phyloP scores from a whole-genome alignment of 2,888 invertebrate genomes.

The Chironomus riparius region DNA sequence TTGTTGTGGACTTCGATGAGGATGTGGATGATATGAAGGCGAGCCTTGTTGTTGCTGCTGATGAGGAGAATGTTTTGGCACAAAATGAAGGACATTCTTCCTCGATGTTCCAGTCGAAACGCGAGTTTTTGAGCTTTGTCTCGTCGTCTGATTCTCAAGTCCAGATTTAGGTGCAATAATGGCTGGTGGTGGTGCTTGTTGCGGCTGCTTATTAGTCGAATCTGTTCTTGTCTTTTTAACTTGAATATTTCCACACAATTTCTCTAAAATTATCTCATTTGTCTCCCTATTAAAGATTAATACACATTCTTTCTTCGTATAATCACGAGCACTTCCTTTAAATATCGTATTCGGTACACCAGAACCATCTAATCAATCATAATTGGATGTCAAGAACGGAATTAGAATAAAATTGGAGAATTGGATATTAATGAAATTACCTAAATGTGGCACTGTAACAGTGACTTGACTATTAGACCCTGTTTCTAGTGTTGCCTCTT shows the following conservation, averaged over 20 bases:
- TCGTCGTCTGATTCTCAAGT: constrained; percentile 48
- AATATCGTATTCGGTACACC: constrained; percentile 88
- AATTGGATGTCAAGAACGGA: not conserved
- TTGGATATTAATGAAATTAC: constrained; percentile 41
- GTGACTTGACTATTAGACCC: constrained; percentile 85
- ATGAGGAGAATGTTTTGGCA: constrained; percentile 50
- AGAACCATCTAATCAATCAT: constrained; percentile 60
- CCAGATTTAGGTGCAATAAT: constrained; percentile 29
- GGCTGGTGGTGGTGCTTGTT: constrained; percentile 30
- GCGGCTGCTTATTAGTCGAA: constrained; percentile 13
- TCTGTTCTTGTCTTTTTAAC: constrained; percentile 73
- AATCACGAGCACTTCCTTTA: constrained; percentile 86
- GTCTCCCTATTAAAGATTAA: constrained; percentile 87
- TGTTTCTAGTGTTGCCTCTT: constrained; percentile 84
- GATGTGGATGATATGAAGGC: constrained; percentile 42
- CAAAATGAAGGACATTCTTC: constrained; percentile 43
- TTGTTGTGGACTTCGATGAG: constrained; percentile 41
- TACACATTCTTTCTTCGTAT: constrained; percentile 84
- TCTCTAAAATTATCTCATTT: constrained; percentile 88
- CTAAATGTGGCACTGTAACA: constrained; percentile 86
- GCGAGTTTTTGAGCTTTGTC: constrained; percentile 51
- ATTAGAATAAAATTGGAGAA: not conserved
- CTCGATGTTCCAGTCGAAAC: constrained; percentile 48
- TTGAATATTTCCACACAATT: constrained; percentile 82
- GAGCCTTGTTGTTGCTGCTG: constrained; percentile 43